Evolutionary conservation across 2,888 invertebrate species (phyloP), one percentile per base, ranked within the genome.

Genomic region (Pachycephus smyrnensis): DNA sequence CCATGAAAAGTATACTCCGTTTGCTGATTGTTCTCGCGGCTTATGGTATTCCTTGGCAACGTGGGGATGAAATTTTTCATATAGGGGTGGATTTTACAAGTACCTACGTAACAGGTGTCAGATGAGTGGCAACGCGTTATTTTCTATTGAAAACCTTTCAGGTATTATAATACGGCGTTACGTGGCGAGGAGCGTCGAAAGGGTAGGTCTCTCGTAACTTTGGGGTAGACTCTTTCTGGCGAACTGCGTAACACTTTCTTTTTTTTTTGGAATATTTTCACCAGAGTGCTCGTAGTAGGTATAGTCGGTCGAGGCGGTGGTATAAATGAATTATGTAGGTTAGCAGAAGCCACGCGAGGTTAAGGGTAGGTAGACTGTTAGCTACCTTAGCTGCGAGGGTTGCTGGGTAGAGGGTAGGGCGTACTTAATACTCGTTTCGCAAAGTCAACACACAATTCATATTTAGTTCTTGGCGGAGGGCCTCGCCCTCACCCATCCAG

Each of bases 391-490:
- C 73, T 77, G 79, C 77, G 36, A 30, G 35, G 36, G 74, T 35
- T 35, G 36, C 35, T n/a, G 36, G 55, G 9, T 30, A 37, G 23
- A 12, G 36, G 36, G 73, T 23, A 77, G 23, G 77, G 77, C 80
- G 81, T 82, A 85, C 82, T 84, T 84, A 81, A 83, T 82, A 84
- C 84, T 82, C 81, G 83, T 81, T 83, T 80, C 83, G 80, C 79
- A 82, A 82, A 83, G 83, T 82, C 82, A 82, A 81, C 83, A 82
- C 80, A 83, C 82, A 83, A 82, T 82, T 83, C 82, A 81, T 80
- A 81, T 83, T 82, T 81, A 82, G 82, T 80, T 80, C 76, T 55
- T 79, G 79, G 77, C 76, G 55, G 23, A 55, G 55, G 55, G 55
- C 55, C 55, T 55, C 55, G 15, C 55, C 55, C 55, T 55, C 55